These are phyloP conservation scores for Oncorhynchus kisutch DNA, from an alignment of 2,113 vertebrate genomes.

Conservation along the genomic window DNA sequence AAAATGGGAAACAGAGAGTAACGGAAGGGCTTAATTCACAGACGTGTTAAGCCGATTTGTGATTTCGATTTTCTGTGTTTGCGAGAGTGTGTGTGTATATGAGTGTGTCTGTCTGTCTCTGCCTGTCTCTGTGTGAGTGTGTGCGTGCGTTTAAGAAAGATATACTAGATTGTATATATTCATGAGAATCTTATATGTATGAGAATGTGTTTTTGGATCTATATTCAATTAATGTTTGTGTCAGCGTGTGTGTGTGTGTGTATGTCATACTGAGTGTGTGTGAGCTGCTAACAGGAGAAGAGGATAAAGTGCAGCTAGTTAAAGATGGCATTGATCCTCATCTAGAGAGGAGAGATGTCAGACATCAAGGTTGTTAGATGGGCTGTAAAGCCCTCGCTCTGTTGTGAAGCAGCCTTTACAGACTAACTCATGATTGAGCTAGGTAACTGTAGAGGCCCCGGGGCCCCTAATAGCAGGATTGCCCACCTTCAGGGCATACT, in stretches of 20 bases:
- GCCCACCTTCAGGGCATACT: not conserved
- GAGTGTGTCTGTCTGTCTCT: not conserved
- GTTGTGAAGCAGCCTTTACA: no score
- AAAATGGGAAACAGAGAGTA: slow-evolving; percentile 67
- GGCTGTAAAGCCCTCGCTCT: no score
- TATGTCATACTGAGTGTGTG: no score
- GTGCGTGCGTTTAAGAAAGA: not conserved
- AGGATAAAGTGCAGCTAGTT: not conserved
- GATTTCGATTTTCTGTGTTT: slow-evolving; percentile 75
- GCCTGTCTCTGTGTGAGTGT: not conserved
- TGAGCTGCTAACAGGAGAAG: not conserved
- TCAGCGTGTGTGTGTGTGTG: not conserved
- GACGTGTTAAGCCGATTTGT: slow-evolving; percentile 75
- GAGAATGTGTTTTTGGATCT: not conserved
- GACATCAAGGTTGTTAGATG: not conserved
- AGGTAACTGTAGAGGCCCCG: not conserved
- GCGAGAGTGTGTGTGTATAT: slow-evolving; percentile 31
- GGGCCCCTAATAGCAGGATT: not conserved
- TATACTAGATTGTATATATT: not conserved
- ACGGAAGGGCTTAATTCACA: slow-evolving; percentile 72
- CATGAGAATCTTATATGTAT: slow-evolving; percentile 1
- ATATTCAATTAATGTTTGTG: not conserved
- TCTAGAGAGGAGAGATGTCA: not conserved
- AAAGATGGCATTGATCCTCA: not conserved
- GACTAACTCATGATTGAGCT: not conserved